Evolutionary conservation across 2,888 invertebrate genomes (phyloP).

Genomic region (Hemicrepidius hirtus): DNA sequence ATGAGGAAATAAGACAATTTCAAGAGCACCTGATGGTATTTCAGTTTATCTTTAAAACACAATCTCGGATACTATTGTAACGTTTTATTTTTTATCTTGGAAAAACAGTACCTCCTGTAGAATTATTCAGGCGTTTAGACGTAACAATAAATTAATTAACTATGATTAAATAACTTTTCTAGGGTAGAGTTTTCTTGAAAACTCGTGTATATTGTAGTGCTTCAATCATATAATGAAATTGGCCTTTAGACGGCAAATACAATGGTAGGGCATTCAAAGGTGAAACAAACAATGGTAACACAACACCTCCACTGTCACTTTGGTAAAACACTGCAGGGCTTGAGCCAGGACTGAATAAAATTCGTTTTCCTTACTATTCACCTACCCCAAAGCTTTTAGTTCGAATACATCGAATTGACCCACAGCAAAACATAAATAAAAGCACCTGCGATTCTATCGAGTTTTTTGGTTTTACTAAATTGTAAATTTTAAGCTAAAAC

Average conservation of each 20-base stretch:
- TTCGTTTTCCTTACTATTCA: too few species aligned
- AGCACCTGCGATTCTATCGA: too few species aligned
- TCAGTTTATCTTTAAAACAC: constrained; percentile 20
- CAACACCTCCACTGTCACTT: constrained; percentile 56
- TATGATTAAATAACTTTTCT: constrained; percentile 16
- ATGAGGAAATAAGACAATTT: constrained; percentile 66
- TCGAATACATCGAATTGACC: too few species aligned
- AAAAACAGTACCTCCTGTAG: not conserved
- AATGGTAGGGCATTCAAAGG: constrained; percentile 60
- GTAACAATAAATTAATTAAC: constrained; percentile 11
- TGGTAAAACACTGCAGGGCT: constrained; percentile 17
- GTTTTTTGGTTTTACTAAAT: too few species aligned
- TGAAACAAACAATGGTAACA: constrained; percentile 61
- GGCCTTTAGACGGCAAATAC: constrained; percentile 56
- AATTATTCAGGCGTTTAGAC: not conserved
- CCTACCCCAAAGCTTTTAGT: too few species aligned
- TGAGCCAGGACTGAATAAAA: constrained; percentile 1
- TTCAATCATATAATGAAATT: constrained; percentile 62
- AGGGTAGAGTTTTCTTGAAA: constrained; percentile 8
- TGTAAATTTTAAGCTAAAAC: too few species aligned
- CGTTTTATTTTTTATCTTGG: not conserved
- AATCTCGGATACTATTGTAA: constrained; percentile 17
- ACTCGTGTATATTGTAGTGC: constrained; percentile 21
- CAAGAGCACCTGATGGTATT: constrained; percentile 58
- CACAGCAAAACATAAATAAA: too few species aligned